Conservation (phyloP, 2,888 invertebrate genomes). For the Augiades crinisus region DNA sequence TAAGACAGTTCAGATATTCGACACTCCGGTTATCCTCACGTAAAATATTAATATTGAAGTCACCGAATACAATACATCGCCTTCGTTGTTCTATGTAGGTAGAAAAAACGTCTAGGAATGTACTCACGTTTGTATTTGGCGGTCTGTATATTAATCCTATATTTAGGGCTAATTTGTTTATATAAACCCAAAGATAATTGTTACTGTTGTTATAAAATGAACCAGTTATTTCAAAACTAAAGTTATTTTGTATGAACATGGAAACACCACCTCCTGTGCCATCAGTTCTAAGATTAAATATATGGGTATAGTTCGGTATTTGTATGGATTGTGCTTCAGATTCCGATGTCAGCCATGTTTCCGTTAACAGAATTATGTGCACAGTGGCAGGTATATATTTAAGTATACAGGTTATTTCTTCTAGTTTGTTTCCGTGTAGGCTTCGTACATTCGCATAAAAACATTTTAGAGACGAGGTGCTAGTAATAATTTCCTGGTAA, state of each 20-base stretch:
- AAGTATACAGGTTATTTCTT: conserved; percentile 31
- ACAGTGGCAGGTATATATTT: conserved; percentile 18
- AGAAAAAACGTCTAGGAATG: not conserved
- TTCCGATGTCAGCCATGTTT: conserved; percentile 29
- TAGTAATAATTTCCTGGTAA: not conserved
- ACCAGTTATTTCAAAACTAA: not conserved
- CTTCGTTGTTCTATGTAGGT: not conserved
- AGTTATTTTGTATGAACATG: not conserved
- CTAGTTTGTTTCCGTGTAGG: conserved; percentile 33
- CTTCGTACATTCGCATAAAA: conserved; percentile 27
- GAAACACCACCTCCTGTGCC: conserved; percentile 2
- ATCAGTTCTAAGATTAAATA: conserved; percentile 15
- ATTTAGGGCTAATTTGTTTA: not conserved
- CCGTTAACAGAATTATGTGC: conserved; percentile 30
- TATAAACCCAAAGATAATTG: not conserved
- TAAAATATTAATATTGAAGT: not conserved
- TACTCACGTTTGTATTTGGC: not conserved
- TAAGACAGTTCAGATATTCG: not conserved
- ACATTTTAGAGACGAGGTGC: conserved; percentile 6
- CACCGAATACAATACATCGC: no score
- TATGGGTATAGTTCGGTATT: conserved; percentile 20
- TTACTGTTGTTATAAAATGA: not conserved
- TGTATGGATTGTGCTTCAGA: conserved; percentile 1
- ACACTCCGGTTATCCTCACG: not conserved
- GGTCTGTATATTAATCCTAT: not conserved